Conservation (phyloP, 2,797 vertebrate genomes). For the Benthosema pterotum region DNA sequence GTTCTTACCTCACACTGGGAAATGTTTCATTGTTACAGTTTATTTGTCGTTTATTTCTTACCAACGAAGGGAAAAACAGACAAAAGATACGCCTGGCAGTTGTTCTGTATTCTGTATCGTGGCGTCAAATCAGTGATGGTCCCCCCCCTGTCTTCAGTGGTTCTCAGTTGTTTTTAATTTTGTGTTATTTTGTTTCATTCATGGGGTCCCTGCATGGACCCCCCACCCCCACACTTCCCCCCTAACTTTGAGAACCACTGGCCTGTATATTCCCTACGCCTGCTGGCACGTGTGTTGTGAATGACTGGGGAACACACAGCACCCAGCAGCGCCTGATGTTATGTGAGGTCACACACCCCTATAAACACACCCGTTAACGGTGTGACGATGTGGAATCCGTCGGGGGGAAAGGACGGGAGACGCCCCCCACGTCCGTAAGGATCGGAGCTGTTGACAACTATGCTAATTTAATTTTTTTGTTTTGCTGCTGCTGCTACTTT, state of each 20-base stretch:
- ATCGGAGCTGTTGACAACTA: constrained; percentile 69
- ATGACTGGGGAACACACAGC: constrained; percentile 70
- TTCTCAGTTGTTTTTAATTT: no score
- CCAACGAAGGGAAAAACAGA: constrained; percentile 51
- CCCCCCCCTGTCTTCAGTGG: constrained; percentile 34
- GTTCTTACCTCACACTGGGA: constrained; percentile 86
- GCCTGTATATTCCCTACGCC: constrained; percentile 54
- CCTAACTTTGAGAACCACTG: no score
- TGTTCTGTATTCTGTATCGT: constrained; percentile 71
- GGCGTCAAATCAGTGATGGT: constrained; percentile 47
- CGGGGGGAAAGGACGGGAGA: constrained; percentile 29
- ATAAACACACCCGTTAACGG: constrained; percentile 45
- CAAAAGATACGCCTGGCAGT: constrained; percentile 57
- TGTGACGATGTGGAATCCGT: constrained; percentile 45
- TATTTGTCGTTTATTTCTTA: constrained; percentile 43
- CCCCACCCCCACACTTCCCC: no score
- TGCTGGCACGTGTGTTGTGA: constrained; percentile 64
- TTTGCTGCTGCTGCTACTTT: constrained; percentile 87
- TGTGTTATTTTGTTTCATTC: no score
- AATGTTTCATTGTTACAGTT: constrained; percentile 67
- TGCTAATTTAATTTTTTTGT: constrained; percentile 76
- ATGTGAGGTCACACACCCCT: constrained; percentile 39
- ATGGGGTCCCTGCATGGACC: no score
- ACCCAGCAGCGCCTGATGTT: constrained; percentile 27
- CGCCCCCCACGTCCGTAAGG: constrained; percentile 45